phyloP scores from a whole-genome alignment of 2,888 invertebrate species.

The Alitta virens region DNA sequence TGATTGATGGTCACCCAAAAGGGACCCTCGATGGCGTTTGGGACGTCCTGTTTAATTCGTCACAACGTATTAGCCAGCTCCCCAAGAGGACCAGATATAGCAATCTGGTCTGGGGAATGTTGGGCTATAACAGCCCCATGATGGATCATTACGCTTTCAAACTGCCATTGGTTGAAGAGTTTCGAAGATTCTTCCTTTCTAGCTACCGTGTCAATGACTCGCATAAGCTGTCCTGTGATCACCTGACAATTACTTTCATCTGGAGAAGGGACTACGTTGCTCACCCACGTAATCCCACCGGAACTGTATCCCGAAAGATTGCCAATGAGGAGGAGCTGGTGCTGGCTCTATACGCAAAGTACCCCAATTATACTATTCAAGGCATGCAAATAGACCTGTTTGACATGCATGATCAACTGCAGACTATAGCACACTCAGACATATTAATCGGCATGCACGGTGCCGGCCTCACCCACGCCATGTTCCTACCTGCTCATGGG shows the following conservation, averaged over 20 bases:
- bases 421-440: constrained; percentile 41
- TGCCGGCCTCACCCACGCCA: constrained; percentile 49
- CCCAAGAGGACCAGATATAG: constrained; percentile 29
- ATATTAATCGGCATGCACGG: constrained; percentile 56
- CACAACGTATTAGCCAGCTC: constrained; percentile 36
- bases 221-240: constrained; percentile 35
- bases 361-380: constrained; percentile 33
- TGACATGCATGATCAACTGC: constrained; percentile 43
- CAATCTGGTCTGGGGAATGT: constrained; percentile 42
- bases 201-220: constrained; percentile 27
- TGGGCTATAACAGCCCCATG: constrained; percentile 49
- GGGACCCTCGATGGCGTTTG: constrained; percentile 47
- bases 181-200: constrained; percentile 44
- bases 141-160: constrained; percentile 32
- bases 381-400: constrained; percentile 46
- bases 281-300: constrained; percentile 52
- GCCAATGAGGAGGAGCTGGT: constrained; percentile 51
- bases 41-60: constrained; percentile 44
- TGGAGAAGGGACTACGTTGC: constrained; percentile 53
- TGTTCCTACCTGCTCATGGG: constrained; percentile 48
- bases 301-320: constrained; percentile 48
- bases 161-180: constrained; percentile 45
- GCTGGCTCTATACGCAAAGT: constrained; percentile 26
- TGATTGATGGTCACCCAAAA: constrained; percentile 50
- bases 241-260: constrained; percentile 44